Conservation (phyloP, 2,888 invertebrate species). For the Griposia aprilina region DNA sequence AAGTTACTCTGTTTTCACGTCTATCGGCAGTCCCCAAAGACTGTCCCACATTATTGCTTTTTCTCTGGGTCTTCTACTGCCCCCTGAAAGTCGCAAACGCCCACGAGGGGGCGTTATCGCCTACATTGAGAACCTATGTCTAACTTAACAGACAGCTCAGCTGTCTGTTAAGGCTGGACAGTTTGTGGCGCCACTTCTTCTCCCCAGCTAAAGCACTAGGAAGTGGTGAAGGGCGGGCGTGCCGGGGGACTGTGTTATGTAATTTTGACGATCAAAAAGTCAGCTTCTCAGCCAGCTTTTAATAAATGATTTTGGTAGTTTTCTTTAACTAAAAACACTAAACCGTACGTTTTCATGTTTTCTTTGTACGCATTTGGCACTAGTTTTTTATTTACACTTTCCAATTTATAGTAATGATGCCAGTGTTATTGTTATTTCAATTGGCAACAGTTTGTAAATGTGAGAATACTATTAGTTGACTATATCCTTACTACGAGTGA, state of each 20-base stretch:
- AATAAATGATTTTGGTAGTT: neutral
- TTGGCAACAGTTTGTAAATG: slow-evolving; percentile 22
- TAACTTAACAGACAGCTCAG: too few species aligned
- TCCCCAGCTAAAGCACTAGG: neutral
- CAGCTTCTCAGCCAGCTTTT: neutral
- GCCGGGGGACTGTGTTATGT: neutral
- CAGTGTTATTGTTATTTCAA: slow-evolving; percentile 28
- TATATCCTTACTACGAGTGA: slow-evolving; percentile 17
- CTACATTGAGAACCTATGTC: too few species aligned
- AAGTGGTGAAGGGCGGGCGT: neutral
- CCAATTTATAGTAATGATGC: slow-evolving; percentile 38
- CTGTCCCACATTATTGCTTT: too few species aligned
- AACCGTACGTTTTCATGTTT: neutral
- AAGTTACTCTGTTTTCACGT: too few species aligned
- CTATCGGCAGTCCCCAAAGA: too few species aligned
- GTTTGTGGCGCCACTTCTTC: neutral
- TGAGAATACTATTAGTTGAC: slow-evolving; percentile 27
- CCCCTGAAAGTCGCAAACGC: too few species aligned
- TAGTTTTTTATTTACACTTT: slow-evolving; percentile 27
- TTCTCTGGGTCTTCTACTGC: too few species aligned
- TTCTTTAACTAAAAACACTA: neutral
- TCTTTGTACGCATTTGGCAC: neutral
- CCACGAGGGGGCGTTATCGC: too few species aligned
- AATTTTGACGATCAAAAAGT: neutral
- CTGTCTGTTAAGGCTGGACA: too few species aligned